Base-by-base conservation (phyloP, 1,140 invertebrate genomes). In the Helicoverpa zea region DNA sequence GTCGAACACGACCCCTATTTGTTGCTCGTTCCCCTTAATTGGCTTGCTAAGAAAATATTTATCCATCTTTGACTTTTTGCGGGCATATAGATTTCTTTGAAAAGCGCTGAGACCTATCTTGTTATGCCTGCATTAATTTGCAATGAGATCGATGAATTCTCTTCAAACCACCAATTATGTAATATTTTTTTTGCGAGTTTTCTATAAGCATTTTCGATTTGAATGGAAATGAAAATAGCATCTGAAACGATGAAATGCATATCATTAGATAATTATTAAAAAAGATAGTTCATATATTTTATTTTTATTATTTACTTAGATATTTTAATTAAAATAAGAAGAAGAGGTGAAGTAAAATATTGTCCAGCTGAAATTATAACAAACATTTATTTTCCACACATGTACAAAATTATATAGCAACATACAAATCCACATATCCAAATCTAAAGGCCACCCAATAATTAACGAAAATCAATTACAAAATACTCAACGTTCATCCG, bases 21-120 rank as follows among this genome's bases (percentile, higher is more conserved):
- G 84, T 89, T 90, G 87, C 85, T 83, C 86, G 1, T 64, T 75
- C 77, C 82, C 88, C 87, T 83, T 90, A 91, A 91, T 91, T 91
- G 86, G 84, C 82, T 86, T 43, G 84, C 85, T 87, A 85, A 87
- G 68, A 85, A 89, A 87, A 90, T 87, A 89, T 88, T 81, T 86
- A 85, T 78, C 35, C 5, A 1, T 9, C 83, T 84, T 85, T 84
- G 80, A 84, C 80, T 84, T 87, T 81, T 68, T 49, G 18, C 49
- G 56, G 29, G 12, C n/a, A 23, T 61, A 73, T 58, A 52, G 68
- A 54, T 73, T 58, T 58, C 52, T 51, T 73, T 73, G 11, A 35
- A 73, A 73, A 58, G 29, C 18, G 51, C 16, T 23, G 23, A 58
- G 5, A 43, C 35, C 35, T n/a, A 73, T 10, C 43, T 75, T 61